Evolutionary conservation across 2,113 vertebrate genomes (phyloP).

Genomic region (Aepyceros melampus): DNA sequence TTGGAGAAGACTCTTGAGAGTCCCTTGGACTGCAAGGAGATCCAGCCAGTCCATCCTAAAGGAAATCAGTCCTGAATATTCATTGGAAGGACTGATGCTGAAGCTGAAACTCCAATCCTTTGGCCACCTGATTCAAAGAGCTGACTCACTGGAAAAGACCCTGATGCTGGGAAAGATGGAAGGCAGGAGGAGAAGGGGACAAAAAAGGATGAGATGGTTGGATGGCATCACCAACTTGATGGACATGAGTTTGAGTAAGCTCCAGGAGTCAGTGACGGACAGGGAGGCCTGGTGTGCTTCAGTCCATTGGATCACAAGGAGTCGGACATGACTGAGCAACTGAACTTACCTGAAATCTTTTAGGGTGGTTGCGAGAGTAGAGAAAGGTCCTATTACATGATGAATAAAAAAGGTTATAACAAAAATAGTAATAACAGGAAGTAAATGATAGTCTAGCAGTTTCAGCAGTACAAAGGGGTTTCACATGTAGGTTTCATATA

Average conservation of each 20-base stretch:
- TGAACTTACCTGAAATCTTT: not conserved
- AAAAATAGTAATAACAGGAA: not conserved
- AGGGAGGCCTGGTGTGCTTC: not conserved
- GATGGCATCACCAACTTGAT: not conserved
- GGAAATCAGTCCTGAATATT: not conserved
- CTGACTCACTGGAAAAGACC: not conserved
- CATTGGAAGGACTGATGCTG: not conserved
- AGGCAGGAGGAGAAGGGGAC: not conserved
- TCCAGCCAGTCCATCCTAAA: not conserved
- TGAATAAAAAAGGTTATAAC: not conserved
- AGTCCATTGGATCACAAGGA: not conserved
- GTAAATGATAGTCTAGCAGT: not conserved
- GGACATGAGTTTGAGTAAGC: not conserved
- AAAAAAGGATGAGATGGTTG: not conserved
- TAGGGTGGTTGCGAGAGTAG: not conserved
- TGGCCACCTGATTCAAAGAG: not conserved
- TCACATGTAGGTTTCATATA: not conserved
- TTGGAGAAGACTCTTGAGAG: not conserved
- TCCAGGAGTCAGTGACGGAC: not conserved
- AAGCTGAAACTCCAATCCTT: not conserved
- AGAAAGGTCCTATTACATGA: not conserved
- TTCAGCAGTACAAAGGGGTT: not conserved
- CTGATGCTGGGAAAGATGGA: not conserved
- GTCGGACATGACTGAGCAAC: accelerated
- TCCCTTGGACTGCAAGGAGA: not conserved